phyloP scores from a whole-genome alignment of 1,140 invertebrate species.

The Doryteuthis pealeii region DNA sequence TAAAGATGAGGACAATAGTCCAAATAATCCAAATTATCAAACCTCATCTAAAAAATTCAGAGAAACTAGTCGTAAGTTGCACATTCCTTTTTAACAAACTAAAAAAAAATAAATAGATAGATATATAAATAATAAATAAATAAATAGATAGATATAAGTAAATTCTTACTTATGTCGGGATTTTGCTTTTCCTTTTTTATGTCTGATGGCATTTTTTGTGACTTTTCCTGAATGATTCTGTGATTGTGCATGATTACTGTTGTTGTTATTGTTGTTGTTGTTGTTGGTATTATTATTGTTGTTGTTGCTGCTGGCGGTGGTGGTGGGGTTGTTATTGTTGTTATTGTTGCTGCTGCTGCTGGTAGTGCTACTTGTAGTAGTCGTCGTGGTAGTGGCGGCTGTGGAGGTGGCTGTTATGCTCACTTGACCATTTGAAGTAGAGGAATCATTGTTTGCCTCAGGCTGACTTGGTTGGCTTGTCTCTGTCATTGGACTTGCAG shows the following conservation, averaged over 20 bases:
- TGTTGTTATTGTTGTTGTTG: background rate
- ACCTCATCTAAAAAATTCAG: too few relatives aligned
- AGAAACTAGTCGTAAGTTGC: too few relatives aligned
- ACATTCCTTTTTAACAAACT: too few relatives aligned
- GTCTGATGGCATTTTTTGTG: background rate
- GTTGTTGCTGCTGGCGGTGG: background rate
- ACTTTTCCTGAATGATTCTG: conserved; percentile 19
- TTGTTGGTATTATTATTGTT: background rate
- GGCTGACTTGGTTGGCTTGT: background rate
- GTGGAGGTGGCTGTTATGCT: background rate
- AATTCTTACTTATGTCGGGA: background rate
- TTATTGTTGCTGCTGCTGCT: background rate
- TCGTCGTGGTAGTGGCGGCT: background rate
- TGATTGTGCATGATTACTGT: background rate
- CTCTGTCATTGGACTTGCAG: background rate
- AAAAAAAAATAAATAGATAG: too few relatives aligned
- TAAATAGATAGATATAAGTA: too few relatives aligned
- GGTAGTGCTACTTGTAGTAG: background rate
- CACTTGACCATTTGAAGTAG: conserved; percentile 20
- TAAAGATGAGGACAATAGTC: too few relatives aligned
- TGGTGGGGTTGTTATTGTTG: background rate
- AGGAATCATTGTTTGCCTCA: background rate
- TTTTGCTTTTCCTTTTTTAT: conserved; percentile 7
- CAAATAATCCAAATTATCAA: too few relatives aligned
- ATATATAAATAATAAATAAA: too few relatives aligned